Evolutionary conservation across 2,797 vertebrate species (phyloP).

Genomic region (Chloroceryle amazona): DNA sequence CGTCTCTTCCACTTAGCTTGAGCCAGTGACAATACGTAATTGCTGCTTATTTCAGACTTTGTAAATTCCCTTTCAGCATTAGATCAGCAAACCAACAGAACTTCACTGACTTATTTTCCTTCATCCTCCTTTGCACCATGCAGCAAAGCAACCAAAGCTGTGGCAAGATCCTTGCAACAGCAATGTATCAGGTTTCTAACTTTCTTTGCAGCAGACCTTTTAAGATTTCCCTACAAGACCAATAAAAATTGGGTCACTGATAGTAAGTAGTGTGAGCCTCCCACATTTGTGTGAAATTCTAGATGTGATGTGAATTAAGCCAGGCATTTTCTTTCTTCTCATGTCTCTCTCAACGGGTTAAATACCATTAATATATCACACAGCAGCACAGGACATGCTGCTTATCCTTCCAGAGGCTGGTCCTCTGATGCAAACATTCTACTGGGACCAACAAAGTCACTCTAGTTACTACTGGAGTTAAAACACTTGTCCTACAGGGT

Average conservation of each 20-base stretch:
- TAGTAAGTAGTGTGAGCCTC: constrained; percentile 8
- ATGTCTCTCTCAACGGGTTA: background rate
- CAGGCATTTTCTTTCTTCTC: background rate
- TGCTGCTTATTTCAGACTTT: background rate
- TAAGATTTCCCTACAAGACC: constrained; percentile 25
- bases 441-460: background rate
- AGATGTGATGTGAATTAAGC: background rate
- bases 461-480: background rate
- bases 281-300: background rate
- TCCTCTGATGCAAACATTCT: background rate
- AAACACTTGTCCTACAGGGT: background rate
- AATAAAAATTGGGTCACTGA: constrained; percentile 50
- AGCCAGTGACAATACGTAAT: background rate
- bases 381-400: background rate
- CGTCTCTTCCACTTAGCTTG: background rate
- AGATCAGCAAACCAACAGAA: background rate
- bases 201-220: constrained; percentile 24
- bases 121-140: background rate
- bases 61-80: background rate
- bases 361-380: background rate
- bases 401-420: background rate
- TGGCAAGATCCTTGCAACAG: background rate
- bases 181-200: constrained; percentile 24
- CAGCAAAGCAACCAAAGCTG: background rate
- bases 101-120: background rate